phyloP scores from a whole-genome alignment of 2,113 vertebrate genomes.

The Raja brachyura region DNA sequence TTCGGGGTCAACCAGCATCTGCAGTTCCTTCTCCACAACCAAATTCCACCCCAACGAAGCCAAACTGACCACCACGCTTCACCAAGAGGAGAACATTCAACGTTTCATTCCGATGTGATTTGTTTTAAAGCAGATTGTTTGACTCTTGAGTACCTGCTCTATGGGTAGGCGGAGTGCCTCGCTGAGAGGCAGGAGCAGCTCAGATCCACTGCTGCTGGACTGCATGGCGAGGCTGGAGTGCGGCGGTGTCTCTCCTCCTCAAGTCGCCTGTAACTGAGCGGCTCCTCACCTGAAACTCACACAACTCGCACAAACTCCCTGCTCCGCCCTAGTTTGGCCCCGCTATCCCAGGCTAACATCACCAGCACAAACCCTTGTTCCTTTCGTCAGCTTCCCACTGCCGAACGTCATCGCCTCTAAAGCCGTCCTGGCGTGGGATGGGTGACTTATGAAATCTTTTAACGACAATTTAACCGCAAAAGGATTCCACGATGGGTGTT shows the following conservation, averaged over 20 bases:
- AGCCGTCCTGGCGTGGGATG: background rate
- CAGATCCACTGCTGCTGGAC: background rate
- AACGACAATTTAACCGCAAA: background rate
- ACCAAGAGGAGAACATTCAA: background rate
- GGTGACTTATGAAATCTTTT: background rate
- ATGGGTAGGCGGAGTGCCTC: background rate
- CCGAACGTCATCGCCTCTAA: constrained; percentile 15
- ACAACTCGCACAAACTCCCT: background rate
- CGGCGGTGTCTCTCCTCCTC: background rate
- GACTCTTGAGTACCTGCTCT: constrained; percentile 4
- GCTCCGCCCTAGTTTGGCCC: background rate
- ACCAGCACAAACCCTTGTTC: background rate
- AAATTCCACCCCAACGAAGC: too few relatives aligned
- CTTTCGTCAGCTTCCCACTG: background rate
- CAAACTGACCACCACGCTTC: background rate
- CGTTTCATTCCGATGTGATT: background rate
- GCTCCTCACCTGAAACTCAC: background rate
- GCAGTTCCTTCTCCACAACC: too few relatives aligned
- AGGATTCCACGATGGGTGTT: background rate
- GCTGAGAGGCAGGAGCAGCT: constrained; percentile 9
- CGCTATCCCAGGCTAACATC: background rate
- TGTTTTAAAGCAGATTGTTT: background rate
- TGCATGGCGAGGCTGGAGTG: background rate
- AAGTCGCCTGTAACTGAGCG: background rate
- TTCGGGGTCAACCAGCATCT: too few relatives aligned